Base-by-base conservation (phyloP, 2,888 invertebrate genomes). In the Melikaiella ostensackeni region DNA sequence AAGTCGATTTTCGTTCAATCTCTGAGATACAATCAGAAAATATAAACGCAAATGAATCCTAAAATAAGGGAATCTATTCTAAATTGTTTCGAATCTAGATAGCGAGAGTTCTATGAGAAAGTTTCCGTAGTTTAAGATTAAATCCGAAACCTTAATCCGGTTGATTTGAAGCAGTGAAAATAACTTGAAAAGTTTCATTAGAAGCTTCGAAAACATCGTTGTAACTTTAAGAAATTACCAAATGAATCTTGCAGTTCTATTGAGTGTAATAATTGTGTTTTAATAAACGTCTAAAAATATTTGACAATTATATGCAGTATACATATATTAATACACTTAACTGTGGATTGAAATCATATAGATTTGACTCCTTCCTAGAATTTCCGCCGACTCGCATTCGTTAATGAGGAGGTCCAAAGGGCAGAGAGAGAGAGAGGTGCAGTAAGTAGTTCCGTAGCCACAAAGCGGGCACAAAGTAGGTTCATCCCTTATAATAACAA, bases 101-200 rank as follows among this genome's bases (percentile, higher is more conserved):
- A 70, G 30, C 33, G 50, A 66, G 66, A 66, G 27, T 46, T 66
- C 46, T 66, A 66, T 27, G 46, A 66, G 46, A n/a, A 70, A 70
- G 50, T 70, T 70, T 24, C n/a, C 3, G 30, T 66, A 70, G 30
- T 70, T 70, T 55, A 55, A 50, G 27, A 50, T 27, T n/a, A 46
- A 19, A 50, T 21, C 24, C 13, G 46, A 66, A 66, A 66, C n/a
- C 30, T 46, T 55, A 27, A 24, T 27, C 11, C 9, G 50, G 13
- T 59, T 63, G 63, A 21, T 55, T 64, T 76, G 57, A 59, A 57
- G 42, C 61, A 55, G 70, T 66, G 46, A 59, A 70, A 79, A 63
- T 27, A 63, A 77, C 24, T 63, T 61, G 9, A 38, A 76, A 21
- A 30, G 63, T 62, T 38, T 5, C 46, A 70, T 70, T 70, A 21